Base-by-base conservation (phyloP, 2,113 vertebrate species). In the Mormyrus iriodes region DNA sequence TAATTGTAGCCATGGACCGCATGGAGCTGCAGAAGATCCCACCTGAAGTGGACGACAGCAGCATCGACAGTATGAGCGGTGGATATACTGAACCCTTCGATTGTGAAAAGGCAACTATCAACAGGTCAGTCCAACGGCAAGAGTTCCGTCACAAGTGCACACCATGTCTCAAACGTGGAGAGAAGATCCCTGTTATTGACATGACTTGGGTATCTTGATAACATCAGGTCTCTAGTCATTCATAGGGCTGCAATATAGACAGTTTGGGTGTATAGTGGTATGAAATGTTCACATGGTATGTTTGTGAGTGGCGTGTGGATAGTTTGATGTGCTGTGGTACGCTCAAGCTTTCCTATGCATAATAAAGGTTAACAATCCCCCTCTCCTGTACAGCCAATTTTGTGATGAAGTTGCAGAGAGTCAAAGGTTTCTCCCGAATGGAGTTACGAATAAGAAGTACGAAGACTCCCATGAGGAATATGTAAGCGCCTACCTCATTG, bases 401-500 rank as follows among this genome's bases (percentile, higher is more conserved):
- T 90, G 95, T 91, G 96, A 96, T 1, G 95, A 96, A 15, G 96
- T 97, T 0, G 97, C 93, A 48, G 98, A 99, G 93, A 98, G 96
- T 92, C 97, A 98, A 91, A 97, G 97, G 93, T 99, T 99, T 91
- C 95, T 99, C 89, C 95, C 97, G n/a, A 98, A 97, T 69, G 98
- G 97, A 53, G 95, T 98, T 92, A 92, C 96, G 92, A 96, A 95
- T 90, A 96, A 97, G 94, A 98, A 97, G 93, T 95, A 97, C 89
- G 96, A 97, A 86, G 96, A 97, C 73, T 98, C 97, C 88, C 92
- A 94, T 15, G 98, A 98, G 93, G 98, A 99, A 96, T 97, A 96
- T 92, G 98, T 99, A 97, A 97, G 97, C 93, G 24, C 24, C 31
- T 17, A 48, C 31, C 42, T 76, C 27, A 13, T 39, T 49, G 21